Percentiles rank a stretch among this genome's conserved stretches.
phyloP scores from a whole-genome alignment of 2,113 vertebrate genomes.

The Esox niger region DNA sequence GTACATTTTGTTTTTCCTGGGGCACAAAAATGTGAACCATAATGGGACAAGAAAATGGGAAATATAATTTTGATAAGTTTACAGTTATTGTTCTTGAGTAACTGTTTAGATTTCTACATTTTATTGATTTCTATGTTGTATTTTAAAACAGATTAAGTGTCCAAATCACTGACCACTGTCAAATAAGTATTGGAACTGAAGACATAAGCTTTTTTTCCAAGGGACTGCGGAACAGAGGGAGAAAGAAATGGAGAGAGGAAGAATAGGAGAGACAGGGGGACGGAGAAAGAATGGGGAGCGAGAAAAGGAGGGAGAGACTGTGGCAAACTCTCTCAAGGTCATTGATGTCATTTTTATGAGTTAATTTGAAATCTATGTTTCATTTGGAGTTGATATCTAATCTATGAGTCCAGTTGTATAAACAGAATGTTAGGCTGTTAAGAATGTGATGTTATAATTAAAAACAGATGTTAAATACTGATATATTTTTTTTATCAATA shows the following conservation, averaged over 20 bases:
- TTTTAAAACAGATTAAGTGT: too few species aligned
- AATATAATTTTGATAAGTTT: too few species aligned
- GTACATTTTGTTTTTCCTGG: too few species aligned
- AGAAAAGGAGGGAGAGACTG: background rate
- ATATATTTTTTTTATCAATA: conserved; percentile 20
- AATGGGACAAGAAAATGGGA: too few species aligned
- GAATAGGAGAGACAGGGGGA: background rate
- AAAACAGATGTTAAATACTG: conserved; percentile 33
- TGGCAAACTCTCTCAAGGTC: conserved; percentile 41
- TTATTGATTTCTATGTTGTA: too few species aligned
- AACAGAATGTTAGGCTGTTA: conserved; percentile 27
- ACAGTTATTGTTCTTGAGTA: too few species aligned
- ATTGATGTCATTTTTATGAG: conserved; percentile 54
- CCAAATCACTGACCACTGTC: too few species aligned
- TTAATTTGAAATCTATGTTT: conserved; percentile 54
- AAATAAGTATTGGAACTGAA: too few species aligned
- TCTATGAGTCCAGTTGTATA: conserved; percentile 37
- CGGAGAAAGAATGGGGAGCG: background rate
- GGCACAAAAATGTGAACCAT: too few species aligned
- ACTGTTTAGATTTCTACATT: too few species aligned
- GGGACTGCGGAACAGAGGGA: background rate
- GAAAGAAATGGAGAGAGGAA: background rate
- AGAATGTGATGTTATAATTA: conserved; percentile 8
- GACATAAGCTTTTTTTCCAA: too few species aligned
- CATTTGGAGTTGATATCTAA: conserved; percentile 32